These are phyloP conservation scores for Sminthurides aquaticus DNA, from an alignment of 2,888 invertebrate species.

Conservation along the genomic window DNA sequence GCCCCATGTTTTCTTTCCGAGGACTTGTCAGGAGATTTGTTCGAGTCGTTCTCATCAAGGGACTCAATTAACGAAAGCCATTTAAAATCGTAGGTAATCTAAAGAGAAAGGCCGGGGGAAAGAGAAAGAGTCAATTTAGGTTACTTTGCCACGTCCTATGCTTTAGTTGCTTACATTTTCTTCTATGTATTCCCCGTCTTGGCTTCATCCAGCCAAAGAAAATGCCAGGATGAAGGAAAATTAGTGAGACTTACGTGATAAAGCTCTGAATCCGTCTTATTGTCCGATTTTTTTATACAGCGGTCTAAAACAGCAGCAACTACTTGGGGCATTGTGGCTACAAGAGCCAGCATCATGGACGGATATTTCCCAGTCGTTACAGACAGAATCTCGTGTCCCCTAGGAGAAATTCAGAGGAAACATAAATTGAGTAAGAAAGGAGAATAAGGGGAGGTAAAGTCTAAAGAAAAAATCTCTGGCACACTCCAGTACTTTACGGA, in stretches of 20 bases:
- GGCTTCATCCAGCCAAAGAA: too few relatives aligned
- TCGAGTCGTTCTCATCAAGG: constrained; percentile 15
- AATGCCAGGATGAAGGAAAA: too few relatives aligned
- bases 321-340: constrained; percentile 71
- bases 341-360: constrained; percentile 68
- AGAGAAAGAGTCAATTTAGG: too few relatives aligned
- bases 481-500: too few relatives aligned
- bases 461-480: too few relatives aligned
- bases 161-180: too few relatives aligned
- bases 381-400: constrained; percentile 67
- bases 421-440: too few relatives aligned
- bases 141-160: too few relatives aligned
- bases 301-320: constrained; percentile 75
- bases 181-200: too few relatives aligned
- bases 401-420: too few relatives aligned
- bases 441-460: too few relatives aligned
- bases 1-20: constrained; percentile 20
- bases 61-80: constrained; percentile 35
- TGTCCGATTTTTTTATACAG: constrained; percentile 72
- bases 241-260: constrained; percentile 70
- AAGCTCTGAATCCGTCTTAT: constrained; percentile 74
- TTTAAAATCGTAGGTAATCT: constrained; percentile 43
- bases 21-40: constrained; percentile 20
- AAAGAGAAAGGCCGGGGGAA: too few relatives aligned
- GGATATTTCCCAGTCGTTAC: constrained; percentile 69